These are phyloP conservation scores for Siniperca knerii DNA, from an alignment of 2,113 vertebrate genomes.

Conservation along the genomic window DNA sequence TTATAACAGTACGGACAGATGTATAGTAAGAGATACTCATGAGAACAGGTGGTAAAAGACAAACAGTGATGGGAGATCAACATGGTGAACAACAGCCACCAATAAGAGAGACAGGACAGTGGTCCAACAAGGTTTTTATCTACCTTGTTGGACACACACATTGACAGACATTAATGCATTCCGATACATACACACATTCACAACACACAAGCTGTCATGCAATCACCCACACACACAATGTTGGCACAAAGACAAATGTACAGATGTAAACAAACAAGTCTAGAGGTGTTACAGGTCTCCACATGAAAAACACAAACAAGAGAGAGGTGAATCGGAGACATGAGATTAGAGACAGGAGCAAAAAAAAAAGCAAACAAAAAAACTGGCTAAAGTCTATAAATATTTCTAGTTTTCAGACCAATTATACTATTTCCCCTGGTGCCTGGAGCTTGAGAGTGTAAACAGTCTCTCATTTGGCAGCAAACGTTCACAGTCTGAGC, in stretches of 20 bases:
- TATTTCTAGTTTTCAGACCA: slow-evolving; percentile 65
- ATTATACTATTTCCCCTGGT: slow-evolving; percentile 57
- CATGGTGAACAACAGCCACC: background rate
- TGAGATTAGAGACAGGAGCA: background rate
- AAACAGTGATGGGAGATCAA: slow-evolving; percentile 9
- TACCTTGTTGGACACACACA: background rate
- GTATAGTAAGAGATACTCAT: slow-evolving; percentile 23
- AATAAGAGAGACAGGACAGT: slow-evolving; percentile 1
- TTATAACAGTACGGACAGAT: slow-evolving; percentile 33
- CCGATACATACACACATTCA: background rate
- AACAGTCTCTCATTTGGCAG: slow-evolving; percentile 69
- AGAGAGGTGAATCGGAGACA: slow-evolving; percentile 1
- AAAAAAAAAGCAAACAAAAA: background rate
- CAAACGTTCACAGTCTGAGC: slow-evolving; percentile 43
- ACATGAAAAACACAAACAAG: slow-evolving; percentile 6
- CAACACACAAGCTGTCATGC: background rate
- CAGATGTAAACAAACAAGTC: slow-evolving; percentile 26
- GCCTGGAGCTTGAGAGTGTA: slow-evolving; percentile 53
- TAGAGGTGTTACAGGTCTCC: slow-evolving; percentile 19
- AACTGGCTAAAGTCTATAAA: slow-evolving; percentile 45
- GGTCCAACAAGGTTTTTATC: background rate
- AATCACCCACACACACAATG: background rate
- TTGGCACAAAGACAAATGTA: background rate
- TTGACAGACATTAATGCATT: background rate
- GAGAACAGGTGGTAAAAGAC: slow-evolving; percentile 56